Base-by-base conservation (phyloP, 2,797 vertebrate genomes). In the Sebastolobus altivelis region DNA sequence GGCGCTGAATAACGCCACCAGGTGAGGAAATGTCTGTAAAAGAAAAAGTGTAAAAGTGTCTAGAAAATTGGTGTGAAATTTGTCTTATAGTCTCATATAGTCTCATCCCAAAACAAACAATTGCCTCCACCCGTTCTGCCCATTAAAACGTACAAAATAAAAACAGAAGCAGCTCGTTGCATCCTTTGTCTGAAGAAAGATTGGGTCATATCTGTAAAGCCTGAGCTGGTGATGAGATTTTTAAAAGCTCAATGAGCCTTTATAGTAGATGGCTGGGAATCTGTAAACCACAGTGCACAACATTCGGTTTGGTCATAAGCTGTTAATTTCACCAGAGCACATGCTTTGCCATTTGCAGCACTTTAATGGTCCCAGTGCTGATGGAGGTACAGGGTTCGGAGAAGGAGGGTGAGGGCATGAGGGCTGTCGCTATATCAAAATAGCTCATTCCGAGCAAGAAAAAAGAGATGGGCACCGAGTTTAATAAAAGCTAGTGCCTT, bases 301-400 rank as follows among this genome's bases (percentile, higher is more conserved):
- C 46, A 72, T 38, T 69, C 20, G 18, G 35, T 72, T 59, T 33
- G 65, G 29, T 79, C 25, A 75, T 58, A 49, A 79, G 16, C 61
- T 66, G 55, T 71, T 75, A n/a, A 52, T 37, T 35, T 66, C 38
- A 65, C 6, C 43, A 31, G n/a, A 61, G 31, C 52, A 65, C 49
- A 29, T 33, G 18, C 66, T 72, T 54, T 46, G 35, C 55, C 54
- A 52, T 76, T 78, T 80, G 77, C 25, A 55, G 35, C 54, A 25
- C n/a, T 63, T 75, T 82, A 66, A 84, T 35, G 60, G 49, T 55
- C 38, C 40, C 22, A 55, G 10, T 54, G 76, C 8, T 86, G 55
- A 74, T 40, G 25, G 52, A 72, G 52, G 54, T 16, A 18, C 13
- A 35, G 13, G 38, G 2, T 31, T 4, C 3, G 14, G 62, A 70